phyloP scores from a whole-genome alignment of 2,797 vertebrate genomes.

The Cryptoblepharus egeriae region DNA sequence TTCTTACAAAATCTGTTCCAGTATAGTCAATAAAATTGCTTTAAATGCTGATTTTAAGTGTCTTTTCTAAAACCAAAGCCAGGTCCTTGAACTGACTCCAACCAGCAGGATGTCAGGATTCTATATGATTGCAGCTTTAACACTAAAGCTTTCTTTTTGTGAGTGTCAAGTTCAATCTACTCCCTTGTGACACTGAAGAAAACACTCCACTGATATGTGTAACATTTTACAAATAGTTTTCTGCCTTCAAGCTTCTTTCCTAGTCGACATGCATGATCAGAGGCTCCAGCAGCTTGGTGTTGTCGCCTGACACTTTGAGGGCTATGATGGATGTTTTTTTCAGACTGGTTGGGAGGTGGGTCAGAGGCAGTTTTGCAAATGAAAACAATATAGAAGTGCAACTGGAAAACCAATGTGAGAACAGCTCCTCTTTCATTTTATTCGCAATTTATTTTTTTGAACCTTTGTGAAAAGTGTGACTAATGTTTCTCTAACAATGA shows the following conservation, averaged over 20 bases:
- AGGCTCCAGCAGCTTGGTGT: not conserved
- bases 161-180: not conserved
- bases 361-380: not conserved
- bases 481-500: conserved; percentile 10
- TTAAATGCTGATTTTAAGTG: not conserved
- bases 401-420: not conserved
- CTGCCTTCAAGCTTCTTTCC: not conserved
- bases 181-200: not conserved
- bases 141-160: not conserved
- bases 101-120: not conserved
- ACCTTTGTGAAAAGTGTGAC: not conserved
- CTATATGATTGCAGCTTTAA: conserved; percentile 11
- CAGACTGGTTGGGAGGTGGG: not conserved
- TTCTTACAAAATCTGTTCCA: conserved; percentile 28
- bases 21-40: conserved; percentile 7
- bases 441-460: not conserved
- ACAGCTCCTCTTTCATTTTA: not conserved
- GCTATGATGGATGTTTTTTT: too few relatives aligned
- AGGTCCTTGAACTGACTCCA: not conserved
- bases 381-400: not conserved
- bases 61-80: not conserved
- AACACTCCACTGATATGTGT: not conserved
- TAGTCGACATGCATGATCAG: not conserved
- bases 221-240: not conserved
- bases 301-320: not conserved